These are phyloP conservation scores for Silurus asotus DNA, from an alignment of 2,113 vertebrate species.

Conservation along the genomic window DNA sequence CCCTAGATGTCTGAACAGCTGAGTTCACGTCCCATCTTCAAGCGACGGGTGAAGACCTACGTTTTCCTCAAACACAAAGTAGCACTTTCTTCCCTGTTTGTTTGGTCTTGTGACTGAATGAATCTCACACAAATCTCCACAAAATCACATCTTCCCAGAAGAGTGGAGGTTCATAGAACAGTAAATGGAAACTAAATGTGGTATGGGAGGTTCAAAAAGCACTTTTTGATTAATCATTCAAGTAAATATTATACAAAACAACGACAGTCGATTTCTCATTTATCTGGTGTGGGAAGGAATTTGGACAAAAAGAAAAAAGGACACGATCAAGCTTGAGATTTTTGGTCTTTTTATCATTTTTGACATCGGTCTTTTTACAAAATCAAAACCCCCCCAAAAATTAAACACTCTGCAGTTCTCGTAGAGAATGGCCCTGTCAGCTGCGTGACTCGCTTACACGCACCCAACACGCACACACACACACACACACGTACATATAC, in stretches of 20 bases:
- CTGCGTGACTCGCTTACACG: conserved; percentile 54
- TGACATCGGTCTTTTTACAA: conserved; percentile 78
- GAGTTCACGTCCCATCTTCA: too few species aligned
- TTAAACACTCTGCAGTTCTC: conserved; percentile 74
- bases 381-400: conserved; percentile 58
- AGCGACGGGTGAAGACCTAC: too few species aligned
- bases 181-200: too few species aligned
- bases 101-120: too few species aligned
- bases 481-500: conserved; percentile 57
- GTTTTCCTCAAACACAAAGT: too few species aligned
- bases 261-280: background rate
- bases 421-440: conserved; percentile 69
- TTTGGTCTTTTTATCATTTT: conserved; percentile 75
- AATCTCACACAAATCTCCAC: too few species aligned
- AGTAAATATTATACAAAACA: background rate
- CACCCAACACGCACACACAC: conserved; percentile 49
- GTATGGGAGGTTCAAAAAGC: too few species aligned
- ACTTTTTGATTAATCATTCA: background rate
- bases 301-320: conserved; percentile 55
- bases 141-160: too few species aligned
- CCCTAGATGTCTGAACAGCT: too few species aligned
- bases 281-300: background rate
- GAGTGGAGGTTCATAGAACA: too few species aligned
- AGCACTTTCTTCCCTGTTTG: too few species aligned
- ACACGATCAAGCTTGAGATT: conserved; percentile 48